These are phyloP conservation scores for Ceyx margarethae DNA, from an alignment of 2,113 vertebrate genomes.

Conservation along the genomic window DNA sequence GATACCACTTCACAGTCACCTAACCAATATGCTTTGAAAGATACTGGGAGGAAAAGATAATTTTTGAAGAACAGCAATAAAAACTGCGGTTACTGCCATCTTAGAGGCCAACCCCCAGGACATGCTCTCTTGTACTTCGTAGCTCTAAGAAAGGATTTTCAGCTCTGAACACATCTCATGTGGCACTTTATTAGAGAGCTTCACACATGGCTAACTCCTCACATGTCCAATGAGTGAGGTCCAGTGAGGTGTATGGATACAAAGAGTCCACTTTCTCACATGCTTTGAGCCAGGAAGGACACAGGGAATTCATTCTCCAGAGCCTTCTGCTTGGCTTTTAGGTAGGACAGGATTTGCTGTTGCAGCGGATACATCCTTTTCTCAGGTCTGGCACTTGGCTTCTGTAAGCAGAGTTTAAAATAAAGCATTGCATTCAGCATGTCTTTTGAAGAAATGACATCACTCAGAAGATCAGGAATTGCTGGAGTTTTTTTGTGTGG, in stretches of 20 bases:
- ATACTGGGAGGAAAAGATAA: background rate
- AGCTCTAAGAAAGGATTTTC: background rate
- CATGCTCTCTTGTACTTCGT: background rate
- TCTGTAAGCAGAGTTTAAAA: background rate
- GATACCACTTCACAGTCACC: background rate
- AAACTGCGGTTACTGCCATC: background rate
- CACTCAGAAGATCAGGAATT: background rate
- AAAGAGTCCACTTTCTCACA: background rate
- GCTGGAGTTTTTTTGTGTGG: background rate
- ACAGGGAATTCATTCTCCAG: background rate
- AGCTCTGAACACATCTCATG: background rate
- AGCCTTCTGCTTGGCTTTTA: background rate
- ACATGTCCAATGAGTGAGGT: accelerated
- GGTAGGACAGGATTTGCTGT: background rate
- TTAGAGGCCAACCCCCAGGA: background rate
- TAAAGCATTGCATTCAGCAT: background rate
- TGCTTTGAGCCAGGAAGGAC: background rate
- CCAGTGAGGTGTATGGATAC: background rate
- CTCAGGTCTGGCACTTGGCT: background rate
- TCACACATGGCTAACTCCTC: background rate
- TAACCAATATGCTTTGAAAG: background rate
- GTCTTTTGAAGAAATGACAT: background rate
- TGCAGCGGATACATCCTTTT: background rate
- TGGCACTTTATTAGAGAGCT: background rate
- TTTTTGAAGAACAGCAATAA: background rate